Evolutionary conservation across 1,140 invertebrate genomes (phyloP), one percentile per base, ranked within the genome.

Genomic region (Odontomachus brunneus): DNA sequence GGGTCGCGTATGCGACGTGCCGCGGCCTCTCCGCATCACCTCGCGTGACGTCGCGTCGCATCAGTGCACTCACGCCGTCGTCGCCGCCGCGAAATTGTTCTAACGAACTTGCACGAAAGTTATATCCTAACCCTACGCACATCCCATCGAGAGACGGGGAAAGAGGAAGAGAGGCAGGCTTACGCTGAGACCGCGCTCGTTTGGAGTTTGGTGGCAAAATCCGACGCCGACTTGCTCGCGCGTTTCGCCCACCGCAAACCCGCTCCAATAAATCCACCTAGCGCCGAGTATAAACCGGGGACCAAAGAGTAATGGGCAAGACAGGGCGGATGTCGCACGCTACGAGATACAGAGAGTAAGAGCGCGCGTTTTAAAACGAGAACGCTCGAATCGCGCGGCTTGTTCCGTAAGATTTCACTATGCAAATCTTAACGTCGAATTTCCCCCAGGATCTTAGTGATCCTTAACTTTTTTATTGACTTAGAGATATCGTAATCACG

Each of bases 91-190:
- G 62, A 85, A 85, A 89, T 88, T 83, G 84, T 85, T 87, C 53
- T 88, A 89, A 89, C 65, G 80, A 89, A 89, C 86, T 89, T 89
- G 88, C 69, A 55, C 76, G 73, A 88, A 88, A 88, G 62, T 88
- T 88, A 62, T 48, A 49, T 55, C 22, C 44, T n/a, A 49, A 24
- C 29, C 14, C 66, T 19, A 55, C 29, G 60, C 22, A 71, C 22
- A 24, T n/a, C n/a, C 17, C 24, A 48, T 53, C 55, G 53, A 48
- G 65, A 48, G 63, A 38, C 9, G 38, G 38, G 38, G 9, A 11
- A 7, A 11, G 38, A 11, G 38, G 38, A 33, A 57, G 65, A 48
- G 63, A 24, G 9, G 5, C 2, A 44, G 38, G 9, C 11, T 51
- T 4, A 14, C 55, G 60, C 51, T 59, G 65, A n/a, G n/a, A 71